Evolutionary conservation across 2,888 invertebrate genomes (phyloP).

Genomic region (Drosophila pegasa): DNA sequence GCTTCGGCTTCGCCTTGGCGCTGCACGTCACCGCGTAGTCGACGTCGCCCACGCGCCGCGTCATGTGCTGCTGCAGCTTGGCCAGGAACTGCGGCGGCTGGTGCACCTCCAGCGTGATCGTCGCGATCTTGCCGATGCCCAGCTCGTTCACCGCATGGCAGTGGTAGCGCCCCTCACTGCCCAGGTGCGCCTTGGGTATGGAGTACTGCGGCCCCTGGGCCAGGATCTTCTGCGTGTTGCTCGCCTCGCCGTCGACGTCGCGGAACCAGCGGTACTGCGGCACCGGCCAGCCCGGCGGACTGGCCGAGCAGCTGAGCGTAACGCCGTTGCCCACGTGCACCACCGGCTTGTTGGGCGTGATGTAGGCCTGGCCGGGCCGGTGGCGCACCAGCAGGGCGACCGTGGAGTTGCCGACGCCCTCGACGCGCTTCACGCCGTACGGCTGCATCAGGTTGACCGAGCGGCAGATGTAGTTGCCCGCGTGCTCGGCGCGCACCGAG

Average conservation of each 20-base stretch:
- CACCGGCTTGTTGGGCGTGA: constrained; percentile 93
- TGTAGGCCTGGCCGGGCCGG: constrained; percentile 92
- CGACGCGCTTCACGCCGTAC: constrained; percentile 88
- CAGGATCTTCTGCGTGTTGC: constrained; percentile 88
- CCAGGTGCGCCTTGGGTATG: constrained; percentile 93
- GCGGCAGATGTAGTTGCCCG: constrained; percentile 95
- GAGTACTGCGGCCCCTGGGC: constrained; percentile 93
- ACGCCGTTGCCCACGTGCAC: constrained; percentile 93
- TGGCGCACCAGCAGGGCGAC: constrained; percentile 94
- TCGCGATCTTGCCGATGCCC: constrained; percentile 93
- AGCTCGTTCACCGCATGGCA: constrained; percentile 96
- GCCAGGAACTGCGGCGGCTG: constrained; percentile 94
- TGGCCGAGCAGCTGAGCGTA: constrained; percentile 94
- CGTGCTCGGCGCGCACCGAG: constrained; percentile 93
- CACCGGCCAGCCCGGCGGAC: constrained; percentile 95
- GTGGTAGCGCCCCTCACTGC: constrained; percentile 94
- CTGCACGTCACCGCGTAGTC: constrained; percentile 93
- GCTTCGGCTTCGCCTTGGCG: constrained; percentile 95
- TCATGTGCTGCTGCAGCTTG: constrained; percentile 93
- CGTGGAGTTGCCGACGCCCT: constrained; percentile 92
- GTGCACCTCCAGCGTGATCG: constrained; percentile 93
- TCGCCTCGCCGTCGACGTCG: constrained; percentile 87
- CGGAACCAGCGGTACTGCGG: constrained; percentile 96
- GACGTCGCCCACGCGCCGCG: constrained; percentile 91
- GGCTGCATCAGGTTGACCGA: constrained; percentile 94